These are phyloP conservation scores for Falco concolor DNA, from an alignment of 2,797 vertebrate species.

Conservation along the genomic window DNA sequence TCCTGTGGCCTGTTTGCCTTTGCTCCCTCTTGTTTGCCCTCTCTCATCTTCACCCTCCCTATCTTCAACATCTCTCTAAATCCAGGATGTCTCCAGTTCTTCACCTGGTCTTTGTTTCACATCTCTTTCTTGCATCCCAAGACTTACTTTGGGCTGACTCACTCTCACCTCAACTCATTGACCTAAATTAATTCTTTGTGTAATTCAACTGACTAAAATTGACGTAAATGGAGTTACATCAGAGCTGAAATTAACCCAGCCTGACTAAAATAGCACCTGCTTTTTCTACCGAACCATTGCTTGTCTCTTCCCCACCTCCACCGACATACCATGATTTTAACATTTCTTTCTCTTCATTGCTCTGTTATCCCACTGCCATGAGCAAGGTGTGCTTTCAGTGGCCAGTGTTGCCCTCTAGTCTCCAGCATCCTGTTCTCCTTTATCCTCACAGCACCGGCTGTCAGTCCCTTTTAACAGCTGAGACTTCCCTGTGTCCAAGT, in stretches of 20 bases:
- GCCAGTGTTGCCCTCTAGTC: not conserved
- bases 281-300: not conserved
- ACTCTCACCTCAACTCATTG: slow-evolving; percentile 9
- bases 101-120: not conserved
- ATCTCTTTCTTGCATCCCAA: not conserved
- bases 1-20: not conserved
- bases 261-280: slow-evolving; percentile 59
- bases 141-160: slow-evolving; percentile 35
- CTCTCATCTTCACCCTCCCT: not conserved
- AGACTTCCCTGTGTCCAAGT: not conserved
- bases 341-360: not conserved
- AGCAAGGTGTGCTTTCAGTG: not conserved
- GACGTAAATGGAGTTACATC: slow-evolving; percentile 53
- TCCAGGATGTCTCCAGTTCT: not conserved
- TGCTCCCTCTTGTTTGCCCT: not conserved
- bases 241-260: slow-evolving; percentile 55
- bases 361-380: not conserved
- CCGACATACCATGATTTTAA: slow-evolving; percentile 9
- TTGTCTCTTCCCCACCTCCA: slow-evolving; percentile 8
- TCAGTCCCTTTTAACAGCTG: accelerated
- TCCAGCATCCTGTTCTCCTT: not conserved
- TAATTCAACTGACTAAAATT: slow-evolving; percentile 50
- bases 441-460: not conserved
- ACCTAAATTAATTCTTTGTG: slow-evolving; percentile 51
- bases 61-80: not conserved